These are phyloP conservation scores for Ctenodactylus gundi DNA, from an alignment of 2,113 vertebrate species.

Conservation along the genomic window DNA sequence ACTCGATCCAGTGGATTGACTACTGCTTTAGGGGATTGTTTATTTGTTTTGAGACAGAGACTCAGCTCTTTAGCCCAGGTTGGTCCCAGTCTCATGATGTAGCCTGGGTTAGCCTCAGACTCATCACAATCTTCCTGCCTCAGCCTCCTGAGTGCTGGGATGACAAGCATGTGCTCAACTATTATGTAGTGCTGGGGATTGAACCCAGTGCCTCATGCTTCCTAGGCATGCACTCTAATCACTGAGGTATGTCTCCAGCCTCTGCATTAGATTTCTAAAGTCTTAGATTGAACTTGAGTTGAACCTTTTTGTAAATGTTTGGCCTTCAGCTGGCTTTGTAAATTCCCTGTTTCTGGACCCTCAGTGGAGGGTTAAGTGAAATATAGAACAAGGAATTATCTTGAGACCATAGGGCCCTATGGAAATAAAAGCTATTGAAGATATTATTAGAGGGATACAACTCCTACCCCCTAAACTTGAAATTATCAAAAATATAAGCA, in stretches of 20 bases:
- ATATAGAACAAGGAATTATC: neutral
- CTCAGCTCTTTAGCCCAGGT: too few relatives aligned
- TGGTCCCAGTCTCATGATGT: too few relatives aligned
- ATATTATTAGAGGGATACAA: neutral
- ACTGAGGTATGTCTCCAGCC: too few relatives aligned
- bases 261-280: neutral
- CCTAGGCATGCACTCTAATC: too few relatives aligned
- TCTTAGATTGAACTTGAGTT: neutral
- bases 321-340: neutral
- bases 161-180: too few relatives aligned
- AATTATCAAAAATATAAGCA: neutral
- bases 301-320: neutral
- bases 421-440: neutral
- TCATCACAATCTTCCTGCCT: too few relatives aligned
- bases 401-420: neutral
- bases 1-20: neutral
- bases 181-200: too few relatives aligned
- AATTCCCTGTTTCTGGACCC: neutral
- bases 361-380: neutral
- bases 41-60: too few relatives aligned
- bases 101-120: too few relatives aligned
- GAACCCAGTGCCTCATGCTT: too few relatives aligned
- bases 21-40: too few relatives aligned
- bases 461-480: neutral
- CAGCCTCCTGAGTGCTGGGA: too few relatives aligned